Base-by-base conservation (phyloP, 2,113 vertebrate genomes). In the Crotophaga sulcirostris region DNA sequence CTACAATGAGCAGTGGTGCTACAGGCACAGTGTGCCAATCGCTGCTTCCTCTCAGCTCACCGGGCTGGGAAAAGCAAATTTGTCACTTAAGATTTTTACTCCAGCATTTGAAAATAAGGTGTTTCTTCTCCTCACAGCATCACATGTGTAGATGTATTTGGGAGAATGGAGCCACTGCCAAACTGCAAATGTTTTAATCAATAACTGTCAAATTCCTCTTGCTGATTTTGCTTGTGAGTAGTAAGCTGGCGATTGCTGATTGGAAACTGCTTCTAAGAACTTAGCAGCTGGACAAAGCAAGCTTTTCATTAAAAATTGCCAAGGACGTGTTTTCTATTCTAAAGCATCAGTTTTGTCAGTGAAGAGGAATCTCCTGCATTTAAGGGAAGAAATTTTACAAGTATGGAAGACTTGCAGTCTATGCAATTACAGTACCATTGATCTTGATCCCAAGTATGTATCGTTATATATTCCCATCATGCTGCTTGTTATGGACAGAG, bases 181-280 rank as follows among this genome's bases (percentile, higher is more conserved):
- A 56, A 51, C 10, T 33, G 44, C 54, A 82, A 79, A 62, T 55
- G 12, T 49, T 88, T 70, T 52, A 70, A 69, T 82, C 6, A 1
- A 26, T 63, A 67, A 63, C 75, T 72, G 38, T 80, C 84, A 54
- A 6, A 51, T 74, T 77, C 68, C 28, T 74, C 36, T 62, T 29
- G 25, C n/a, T 59, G 54, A n/a, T 54, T 52, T 79, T 79, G 29
- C 33, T 63, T 83, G 59, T 31, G 63, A 86, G 59, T 31, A 77
- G 31, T 59, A 64, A 3, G 31, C 84, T 69, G 74, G 64, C 66
- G 55, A n/a, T 40, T 0, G 0, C 31, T 1, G 3, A 58, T 87
- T 59, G 52, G 52, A 91, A 49, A 18, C 31, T 47, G 51, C 28
- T 89, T 56, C 26, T 45, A 49, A 91, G 74, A 47, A 70, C 34